Evolutionary conservation across 2,888 invertebrate species (phyloP), one percentile per base, ranked within the genome.

Genomic region (Drosophila barbarae): DNA sequence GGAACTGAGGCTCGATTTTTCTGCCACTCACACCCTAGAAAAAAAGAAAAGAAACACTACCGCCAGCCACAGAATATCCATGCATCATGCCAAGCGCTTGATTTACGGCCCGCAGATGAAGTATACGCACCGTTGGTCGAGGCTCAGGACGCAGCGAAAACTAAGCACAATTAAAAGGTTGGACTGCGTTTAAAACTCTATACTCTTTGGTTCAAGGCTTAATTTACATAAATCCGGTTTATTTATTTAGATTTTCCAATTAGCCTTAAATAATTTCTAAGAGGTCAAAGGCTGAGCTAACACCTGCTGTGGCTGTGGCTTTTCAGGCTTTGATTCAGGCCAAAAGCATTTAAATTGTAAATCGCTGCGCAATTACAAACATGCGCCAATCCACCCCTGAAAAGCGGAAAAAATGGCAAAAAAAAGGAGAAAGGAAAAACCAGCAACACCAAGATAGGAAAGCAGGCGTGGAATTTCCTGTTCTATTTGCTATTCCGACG

Each of bases 401-500:
- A 26, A 34, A n/a, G 18, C 5, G 15, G 18, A 39, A 30, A 39
- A 28, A n/a, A 39, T 28, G 32, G 32, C 6, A 52, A 23, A 34
- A 53, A 23, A 26, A 8, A 8, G 21, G 10, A 12, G 21, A 9
- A 41, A 41, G 5, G n/a, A 6, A 30, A 51, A 51, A 15, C 15
- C 52, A 8, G 32, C 46, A 32, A 35, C 41, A 15, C 9, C 28
- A 12, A 26, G 36, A 51, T 52, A 51, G 55, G 28, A 56, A 23
- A 30, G 47, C 63, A 60, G 67, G 52, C 55, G 52, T 55, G 58
- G 66, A 69, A 66, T 65, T 76, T 71, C 61, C 64, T 61, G 59
- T 79, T 73, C 73, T 75, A 64, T 83, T 79, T 75, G 61, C 71
- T 50, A 52, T 56, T 60, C 64, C 68, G 60, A 80, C 78, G 83